These are phyloP conservation scores for Condylura cristata DNA, from an alignment of 2,113 vertebrate species.

Conservation along the genomic window DNA sequence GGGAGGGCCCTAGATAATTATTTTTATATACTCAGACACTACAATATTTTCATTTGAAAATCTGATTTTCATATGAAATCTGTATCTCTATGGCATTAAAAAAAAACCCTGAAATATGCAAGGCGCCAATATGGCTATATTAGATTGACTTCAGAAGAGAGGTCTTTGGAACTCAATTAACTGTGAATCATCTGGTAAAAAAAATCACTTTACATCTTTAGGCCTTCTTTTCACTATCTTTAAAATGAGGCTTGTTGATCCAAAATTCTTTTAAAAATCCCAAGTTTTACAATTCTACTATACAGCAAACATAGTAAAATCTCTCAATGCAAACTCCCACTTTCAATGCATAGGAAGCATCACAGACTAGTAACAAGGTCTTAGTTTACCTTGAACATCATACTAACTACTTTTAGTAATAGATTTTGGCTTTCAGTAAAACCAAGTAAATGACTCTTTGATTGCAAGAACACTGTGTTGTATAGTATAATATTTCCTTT, in stretches of 20 bases:
- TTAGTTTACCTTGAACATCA: neutral
- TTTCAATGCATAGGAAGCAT: neutral
- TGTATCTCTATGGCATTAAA: neutral
- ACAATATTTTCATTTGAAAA: neutral
- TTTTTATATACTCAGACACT: neutral
- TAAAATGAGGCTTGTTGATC: neutral
- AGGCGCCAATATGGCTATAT: neutral
- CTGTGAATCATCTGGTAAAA: neutral
- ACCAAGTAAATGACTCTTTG: neutral
- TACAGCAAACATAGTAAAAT: neutral
- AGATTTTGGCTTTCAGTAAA: slow-evolving; percentile 18
- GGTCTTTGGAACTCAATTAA: neutral
- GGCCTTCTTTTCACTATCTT: neutral
- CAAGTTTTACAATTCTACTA: neutral
- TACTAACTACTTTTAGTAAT: slow-evolving; percentile 42
- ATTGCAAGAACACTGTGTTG: neutral
- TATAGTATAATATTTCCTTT: neutral
- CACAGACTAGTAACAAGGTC: neutral
- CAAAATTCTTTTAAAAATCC: neutral
- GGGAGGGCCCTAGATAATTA: no score
- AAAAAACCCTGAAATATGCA: no score
- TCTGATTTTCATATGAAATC: no score
- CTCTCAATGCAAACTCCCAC: neutral
- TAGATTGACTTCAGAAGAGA: neutral
- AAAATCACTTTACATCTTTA: neutral